Conservation (phyloP, 2,797 vertebrate genomes). For the Rhodeus uyekii region DNA sequence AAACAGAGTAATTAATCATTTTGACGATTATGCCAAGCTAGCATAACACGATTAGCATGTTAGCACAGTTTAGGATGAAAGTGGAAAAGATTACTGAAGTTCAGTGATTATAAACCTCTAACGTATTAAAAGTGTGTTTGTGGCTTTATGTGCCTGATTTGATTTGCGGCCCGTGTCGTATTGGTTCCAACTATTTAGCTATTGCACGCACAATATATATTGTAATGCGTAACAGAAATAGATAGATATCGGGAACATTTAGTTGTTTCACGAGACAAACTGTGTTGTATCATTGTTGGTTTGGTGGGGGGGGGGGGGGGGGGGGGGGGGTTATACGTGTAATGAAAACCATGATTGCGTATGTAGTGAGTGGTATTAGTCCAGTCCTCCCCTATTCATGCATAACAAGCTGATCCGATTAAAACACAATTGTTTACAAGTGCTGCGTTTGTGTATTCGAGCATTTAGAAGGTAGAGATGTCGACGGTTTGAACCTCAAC, state of each 20-base stretch:
- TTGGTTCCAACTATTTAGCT: neutral
- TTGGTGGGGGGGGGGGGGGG: too few relatives aligned
- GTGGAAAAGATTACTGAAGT: neutral
- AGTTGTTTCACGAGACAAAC: neutral
- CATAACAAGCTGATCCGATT: neutral
- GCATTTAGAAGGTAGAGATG: neutral
- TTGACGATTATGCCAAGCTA: neutral
- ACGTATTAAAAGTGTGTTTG: neutral
- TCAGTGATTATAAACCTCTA: neutral
- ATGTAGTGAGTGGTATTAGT: neutral
- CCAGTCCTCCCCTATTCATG: neutral
- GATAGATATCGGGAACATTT: neutral
- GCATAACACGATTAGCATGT: conserved; percentile 19
- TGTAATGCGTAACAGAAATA: neutral
- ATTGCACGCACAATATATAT: neutral
- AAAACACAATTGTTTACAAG: neutral
- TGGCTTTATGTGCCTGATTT: neutral
- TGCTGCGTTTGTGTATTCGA: neutral
- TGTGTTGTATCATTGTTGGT: neutral
- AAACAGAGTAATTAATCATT: neutral
- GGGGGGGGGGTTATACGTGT: neutral
- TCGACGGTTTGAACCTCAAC: neutral
- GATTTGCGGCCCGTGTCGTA: neutral
- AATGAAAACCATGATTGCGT: neutral
- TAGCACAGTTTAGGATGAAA: conserved; percentile 8